Conservation (phyloP, 2,888 invertebrate species). For the Conchocele bisecta region DNA sequence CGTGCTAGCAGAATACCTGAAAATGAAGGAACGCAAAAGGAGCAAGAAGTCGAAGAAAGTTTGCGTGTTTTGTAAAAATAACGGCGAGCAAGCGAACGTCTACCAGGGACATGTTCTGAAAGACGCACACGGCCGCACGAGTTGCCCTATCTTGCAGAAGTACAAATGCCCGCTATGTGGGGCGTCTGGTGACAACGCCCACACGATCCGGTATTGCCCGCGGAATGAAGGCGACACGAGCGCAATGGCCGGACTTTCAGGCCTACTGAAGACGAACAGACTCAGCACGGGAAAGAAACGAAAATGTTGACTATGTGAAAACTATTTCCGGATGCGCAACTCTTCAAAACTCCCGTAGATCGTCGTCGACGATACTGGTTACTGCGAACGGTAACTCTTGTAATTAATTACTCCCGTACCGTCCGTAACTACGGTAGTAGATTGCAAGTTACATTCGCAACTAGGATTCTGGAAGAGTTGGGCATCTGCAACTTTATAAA, state of each 20-base stretch:
- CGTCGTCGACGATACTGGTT: no score
- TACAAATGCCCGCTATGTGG: slow-evolving; percentile 89
- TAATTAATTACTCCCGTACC: no score
- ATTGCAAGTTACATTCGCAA: no score
- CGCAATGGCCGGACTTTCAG: slow-evolving; percentile 3
- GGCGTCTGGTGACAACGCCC: slow-evolving; percentile 88
- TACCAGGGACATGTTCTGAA: slow-evolving; percentile 88
- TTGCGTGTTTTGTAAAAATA: slow-evolving; percentile 91
- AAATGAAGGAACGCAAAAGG: slow-evolving; percentile 51
- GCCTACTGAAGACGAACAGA: slow-evolving; percentile 24
- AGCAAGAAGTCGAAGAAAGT: slow-evolving; percentile 49
- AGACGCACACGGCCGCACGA: slow-evolving; percentile 86
- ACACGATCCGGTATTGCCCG: slow-evolving; percentile 90
- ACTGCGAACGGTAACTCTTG: no score
- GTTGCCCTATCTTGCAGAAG: slow-evolving; percentile 89
- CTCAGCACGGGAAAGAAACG: slow-evolving; percentile 40
- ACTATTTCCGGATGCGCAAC: no score
- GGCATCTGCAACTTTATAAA: no score
- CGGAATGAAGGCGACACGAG: slow-evolving; percentile 47
- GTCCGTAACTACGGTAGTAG: no score
- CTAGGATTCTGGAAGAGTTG: no score
- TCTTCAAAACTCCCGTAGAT: no score
- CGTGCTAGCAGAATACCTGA: slow-evolving; percentile 53
- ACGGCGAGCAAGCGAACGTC: slow-evolving; percentile 87
- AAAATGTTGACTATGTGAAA: no score